Percentiles rank a stretch among this genome's conserved stretches.
Conservation (phyloP, 1,140 invertebrate genomes). For the Maconellicoccus hirsutus region DNA sequence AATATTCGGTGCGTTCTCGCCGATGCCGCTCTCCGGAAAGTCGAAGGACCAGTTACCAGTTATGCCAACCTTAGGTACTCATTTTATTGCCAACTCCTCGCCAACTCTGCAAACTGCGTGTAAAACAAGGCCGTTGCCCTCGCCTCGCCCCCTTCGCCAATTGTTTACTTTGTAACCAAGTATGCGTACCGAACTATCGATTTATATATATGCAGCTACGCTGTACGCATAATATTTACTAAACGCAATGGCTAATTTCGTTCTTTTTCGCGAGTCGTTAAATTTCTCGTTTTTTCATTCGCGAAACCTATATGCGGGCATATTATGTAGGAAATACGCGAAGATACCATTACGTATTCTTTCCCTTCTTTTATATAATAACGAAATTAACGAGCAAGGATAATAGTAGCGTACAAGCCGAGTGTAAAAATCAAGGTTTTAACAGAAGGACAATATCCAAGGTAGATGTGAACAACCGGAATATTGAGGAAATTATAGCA, state of each 20-base stretch:
- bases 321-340: too few species aligned
- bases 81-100: conserved; percentile 1
- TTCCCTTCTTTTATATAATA: too few species aligned
- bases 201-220: conserved; percentile 15
- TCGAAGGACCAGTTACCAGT: conserved; percentile 20
- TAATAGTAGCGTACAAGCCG: neutral
- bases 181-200: conserved; percentile 17
- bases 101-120: neutral
- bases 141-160: conserved; percentile 5
- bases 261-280: conserved; percentile 8
- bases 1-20: conserved; percentile 13
- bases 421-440: neutral
- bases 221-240: neutral
- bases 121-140: conserved; percentile 20
- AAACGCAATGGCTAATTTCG: conserved; percentile 10
- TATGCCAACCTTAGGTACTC: neutral
- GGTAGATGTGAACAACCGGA: conserved; percentile 1
- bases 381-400: too few species aligned
- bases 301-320: too few species aligned
- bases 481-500: conserved; percentile 3
- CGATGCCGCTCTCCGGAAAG: neutral
- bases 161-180: conserved; percentile 20
- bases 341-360: too few species aligned
- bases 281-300: too few species aligned
- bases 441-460: neutral